Evolutionary conservation across 2,888 invertebrate genomes (phyloP), one percentile per base, ranked within the genome.

Genomic region (Mythimna pallens): DNA sequence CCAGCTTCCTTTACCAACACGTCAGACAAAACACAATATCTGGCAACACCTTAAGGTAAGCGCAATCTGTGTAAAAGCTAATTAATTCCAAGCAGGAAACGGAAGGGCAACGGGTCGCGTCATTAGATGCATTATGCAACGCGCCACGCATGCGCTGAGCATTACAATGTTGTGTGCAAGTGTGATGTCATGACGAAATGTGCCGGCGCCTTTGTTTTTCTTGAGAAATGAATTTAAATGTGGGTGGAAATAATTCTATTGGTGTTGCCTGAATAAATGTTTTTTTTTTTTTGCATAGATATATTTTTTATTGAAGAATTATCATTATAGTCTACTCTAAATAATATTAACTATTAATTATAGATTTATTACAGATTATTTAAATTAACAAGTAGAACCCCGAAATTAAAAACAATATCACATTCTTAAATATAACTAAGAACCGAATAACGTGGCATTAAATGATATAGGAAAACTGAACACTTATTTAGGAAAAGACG

Each of bases 61-160:
- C 76, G 69, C 80, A 82, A 87, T 83, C 87, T 80, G 78, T 76
- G 87, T 88, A 85, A 89, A 87, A 86, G 88, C 90, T 93, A 92
- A 94, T 94, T 93, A 93, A 94, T 94, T 92, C 94, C 77, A 86
- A 80, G 83, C 91, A 92, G 93, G 92, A 94, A 93, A 88, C 93
- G 95, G 95, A 95, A 95, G 94, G 94, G 93, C 95, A 94, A 87
- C 91, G 91, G 93, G 93, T 94, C 94, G 92, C 91, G 88, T 90
- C 93, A 91, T 92, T 91, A 91, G 90, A 92, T 95, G 94, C 95
- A 95, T 95, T 93, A 95, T 95, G 94, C 94, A 95, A 90, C 86
- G 82, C 85, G 83, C 78, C 74, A 87, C 91, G 92, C 92, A 91
- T 92, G 93, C 89, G 91, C 88, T 78, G 70, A 78, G 93, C 90